A percentile compares a stretch with the other conserved stretches of the same genome.
Conservation (phyloP, 2,113 vertebrate genomes). For the Neogobius melanostomus region DNA sequence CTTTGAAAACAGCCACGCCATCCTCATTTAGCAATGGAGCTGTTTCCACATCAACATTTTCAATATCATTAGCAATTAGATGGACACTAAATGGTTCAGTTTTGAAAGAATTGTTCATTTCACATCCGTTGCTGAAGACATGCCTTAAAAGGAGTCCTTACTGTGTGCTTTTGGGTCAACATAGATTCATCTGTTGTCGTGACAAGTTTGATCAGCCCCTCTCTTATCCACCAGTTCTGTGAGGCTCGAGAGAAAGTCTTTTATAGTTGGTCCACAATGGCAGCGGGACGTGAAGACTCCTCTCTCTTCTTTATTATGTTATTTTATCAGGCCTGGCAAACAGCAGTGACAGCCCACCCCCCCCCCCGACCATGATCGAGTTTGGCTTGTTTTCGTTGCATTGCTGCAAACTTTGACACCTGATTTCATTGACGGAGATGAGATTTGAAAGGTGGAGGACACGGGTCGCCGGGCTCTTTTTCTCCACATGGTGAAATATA, state of each 20-base stretch:
- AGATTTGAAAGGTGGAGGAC: constrained; percentile 71
- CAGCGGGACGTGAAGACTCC: constrained; percentile 31
- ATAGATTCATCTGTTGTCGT: not conserved
- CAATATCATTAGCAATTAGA: not conserved
- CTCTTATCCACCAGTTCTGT: constrained; percentile 15
- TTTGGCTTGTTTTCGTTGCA: constrained; percentile 73
- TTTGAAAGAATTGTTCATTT: not conserved
- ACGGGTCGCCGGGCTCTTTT: constrained; percentile 59
- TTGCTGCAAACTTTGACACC: constrained; percentile 72
- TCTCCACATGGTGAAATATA: constrained; percentile 48
- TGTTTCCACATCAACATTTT: not conserved
- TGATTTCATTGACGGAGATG: constrained; percentile 71
- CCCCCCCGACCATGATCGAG: constrained; percentile 53
- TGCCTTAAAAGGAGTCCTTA: not conserved
- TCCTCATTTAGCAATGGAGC: not conserved
- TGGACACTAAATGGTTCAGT: not conserved
- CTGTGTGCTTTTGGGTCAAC: constrained; percentile 12
- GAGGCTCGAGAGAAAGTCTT: constrained; percentile 21
- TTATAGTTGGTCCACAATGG: constrained; percentile 29
- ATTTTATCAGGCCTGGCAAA: constrained; percentile 56
- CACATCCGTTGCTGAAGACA: not conserved
- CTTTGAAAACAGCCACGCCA: constrained; percentile 6
- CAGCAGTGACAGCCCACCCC: constrained; percentile 59
- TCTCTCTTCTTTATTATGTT: constrained; percentile 62
- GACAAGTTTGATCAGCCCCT: constrained; percentile 23